Conservation (phyloP, 2,113 vertebrate species). For the Pteropus alecto region DNA sequence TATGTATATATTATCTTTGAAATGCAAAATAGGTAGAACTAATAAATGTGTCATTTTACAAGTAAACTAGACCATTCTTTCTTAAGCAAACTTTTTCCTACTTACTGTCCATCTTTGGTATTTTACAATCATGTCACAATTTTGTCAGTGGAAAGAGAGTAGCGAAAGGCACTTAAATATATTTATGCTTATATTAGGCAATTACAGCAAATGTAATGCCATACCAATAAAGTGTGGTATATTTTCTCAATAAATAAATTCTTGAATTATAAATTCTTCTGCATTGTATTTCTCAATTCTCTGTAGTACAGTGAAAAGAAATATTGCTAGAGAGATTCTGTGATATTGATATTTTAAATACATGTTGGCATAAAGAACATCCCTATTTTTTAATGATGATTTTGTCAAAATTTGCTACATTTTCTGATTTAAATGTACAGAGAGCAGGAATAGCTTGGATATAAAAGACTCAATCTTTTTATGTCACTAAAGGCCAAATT, state of each 20-base stretch:
- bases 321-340: neutral
- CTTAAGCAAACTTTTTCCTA: neutral
- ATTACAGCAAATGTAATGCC: neutral
- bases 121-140: neutral
- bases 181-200: neutral
- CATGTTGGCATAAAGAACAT: neutral
- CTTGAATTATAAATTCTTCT: neutral
- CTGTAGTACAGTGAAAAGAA: neutral
- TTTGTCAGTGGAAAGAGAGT: neutral
- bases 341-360: neutral
- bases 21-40: neutral
- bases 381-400: neutral
- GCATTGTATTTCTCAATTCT: neutral
- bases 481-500: neutral
- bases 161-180: neutral
- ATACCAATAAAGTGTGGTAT: neutral
- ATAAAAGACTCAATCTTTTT: neutral
- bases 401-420: neutral
- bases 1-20: neutral
- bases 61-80: neutral
- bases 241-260: neutral
- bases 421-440: neutral
- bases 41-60: neutral
- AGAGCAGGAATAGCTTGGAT: neutral
- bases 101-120: neutral